Conservation (phyloP, 2,888 invertebrate genomes). For the Dolichopus griseipennis region DNA sequence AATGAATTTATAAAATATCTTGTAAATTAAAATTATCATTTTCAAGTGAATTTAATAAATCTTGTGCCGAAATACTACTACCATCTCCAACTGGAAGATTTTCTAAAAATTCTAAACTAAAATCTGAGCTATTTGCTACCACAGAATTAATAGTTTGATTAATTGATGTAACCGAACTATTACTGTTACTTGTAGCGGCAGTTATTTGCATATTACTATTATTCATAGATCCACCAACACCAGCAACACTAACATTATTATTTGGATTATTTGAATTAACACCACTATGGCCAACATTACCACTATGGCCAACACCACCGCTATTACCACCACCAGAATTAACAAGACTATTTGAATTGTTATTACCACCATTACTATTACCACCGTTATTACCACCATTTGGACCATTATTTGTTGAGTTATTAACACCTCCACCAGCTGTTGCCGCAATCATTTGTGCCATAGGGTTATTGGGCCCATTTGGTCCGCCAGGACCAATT, state of each 20-base stretch:
- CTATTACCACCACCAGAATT: slow-evolving; percentile 2
- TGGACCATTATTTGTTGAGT: slow-evolving; percentile 20
- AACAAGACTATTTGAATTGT: slow-evolving; percentile 9
- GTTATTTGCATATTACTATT: slow-evolving; percentile 20
- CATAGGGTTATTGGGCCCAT: slow-evolving; percentile 17
- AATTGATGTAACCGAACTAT: slow-evolving; percentile 32
- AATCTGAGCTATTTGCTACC: slow-evolving; percentile 49
- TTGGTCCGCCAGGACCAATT: slow-evolving; percentile 15
- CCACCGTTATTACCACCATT: slow-evolving; percentile 12
- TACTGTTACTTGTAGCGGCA: slow-evolving; percentile 9
- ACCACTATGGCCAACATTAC: slow-evolving; percentile 7
- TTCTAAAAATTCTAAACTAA: slow-evolving; percentile 78
- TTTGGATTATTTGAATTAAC: slow-evolving; percentile 17
- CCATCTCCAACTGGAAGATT: slow-evolving; percentile 69
- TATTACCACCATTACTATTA: slow-evolving; percentile 9
- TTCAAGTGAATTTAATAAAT: slow-evolving; percentile 74
- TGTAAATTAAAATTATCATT: slow-evolving; percentile 62
- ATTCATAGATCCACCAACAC: not conserved
- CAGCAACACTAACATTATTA: slow-evolving; percentile 21
- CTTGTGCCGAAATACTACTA: slow-evolving; percentile 69
- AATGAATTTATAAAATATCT: slow-evolving; percentile 49
- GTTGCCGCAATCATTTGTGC: slow-evolving; percentile 20
- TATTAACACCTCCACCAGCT: slow-evolving; percentile 16
- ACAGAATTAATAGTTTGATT: slow-evolving; percentile 42
- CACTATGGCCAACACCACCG: slow-evolving; percentile 9